A percentile compares a stretch with the other conserved stretches of the same genome.
These are phyloP conservation scores for Lordiphosa collinella DNA, from an alignment of 1,140 invertebrate genomes.

Conservation along the genomic window DNA sequence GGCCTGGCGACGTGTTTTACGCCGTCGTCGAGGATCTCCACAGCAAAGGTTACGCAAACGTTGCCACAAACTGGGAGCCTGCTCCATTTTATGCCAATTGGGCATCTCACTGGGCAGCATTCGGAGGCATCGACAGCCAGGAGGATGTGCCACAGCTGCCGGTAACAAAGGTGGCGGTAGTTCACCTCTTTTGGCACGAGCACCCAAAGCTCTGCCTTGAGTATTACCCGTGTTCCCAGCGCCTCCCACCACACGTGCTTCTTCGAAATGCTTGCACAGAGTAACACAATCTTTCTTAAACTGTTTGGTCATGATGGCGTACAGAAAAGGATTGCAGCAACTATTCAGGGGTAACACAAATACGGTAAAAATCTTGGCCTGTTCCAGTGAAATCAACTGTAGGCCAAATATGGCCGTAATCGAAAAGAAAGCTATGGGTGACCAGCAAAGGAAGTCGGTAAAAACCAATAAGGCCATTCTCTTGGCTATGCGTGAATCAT, in stretches of 20 bases:
- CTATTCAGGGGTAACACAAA: constrained; percentile 97
- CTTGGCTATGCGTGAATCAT: constrained; percentile 98
- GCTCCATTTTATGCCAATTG: constrained; percentile 79
- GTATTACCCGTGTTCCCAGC: constrained; percentile 79
- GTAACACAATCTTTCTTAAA: constrained; percentile 98
- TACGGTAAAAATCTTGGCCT: constrained; percentile 98
- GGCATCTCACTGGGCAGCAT: constrained; percentile 83
- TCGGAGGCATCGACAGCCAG: constrained; percentile 84
- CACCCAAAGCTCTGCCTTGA: constrained; percentile 17
- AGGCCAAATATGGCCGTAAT: constrained; percentile 94
- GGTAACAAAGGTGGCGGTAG: constrained; percentile 81
- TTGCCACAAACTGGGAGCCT: constrained; percentile 52
- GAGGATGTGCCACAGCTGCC: constrained; percentile 80
- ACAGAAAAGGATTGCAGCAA: constrained; percentile 98
- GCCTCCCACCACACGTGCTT: constrained; percentile 89
- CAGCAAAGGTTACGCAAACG: constrained; percentile 57
- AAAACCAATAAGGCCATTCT: constrained; percentile 98
- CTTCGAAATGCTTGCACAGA: constrained; percentile 96
- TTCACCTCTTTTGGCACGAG: constrained; percentile 45
- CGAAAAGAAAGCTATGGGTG: constrained; percentile 97
- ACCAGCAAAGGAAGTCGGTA: constrained; percentile 98
- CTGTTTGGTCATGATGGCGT: constrained; percentile 97
- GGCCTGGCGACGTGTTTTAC: constrained; percentile 55
- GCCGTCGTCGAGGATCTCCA: constrained; percentile 60
- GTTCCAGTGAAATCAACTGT: constrained; percentile 94